A percentile compares a stretch with the other conserved stretches of the same genome.
Conservation (phyloP, 2,888 invertebrate genomes). For the Blastobasis lacticolella region DNA sequence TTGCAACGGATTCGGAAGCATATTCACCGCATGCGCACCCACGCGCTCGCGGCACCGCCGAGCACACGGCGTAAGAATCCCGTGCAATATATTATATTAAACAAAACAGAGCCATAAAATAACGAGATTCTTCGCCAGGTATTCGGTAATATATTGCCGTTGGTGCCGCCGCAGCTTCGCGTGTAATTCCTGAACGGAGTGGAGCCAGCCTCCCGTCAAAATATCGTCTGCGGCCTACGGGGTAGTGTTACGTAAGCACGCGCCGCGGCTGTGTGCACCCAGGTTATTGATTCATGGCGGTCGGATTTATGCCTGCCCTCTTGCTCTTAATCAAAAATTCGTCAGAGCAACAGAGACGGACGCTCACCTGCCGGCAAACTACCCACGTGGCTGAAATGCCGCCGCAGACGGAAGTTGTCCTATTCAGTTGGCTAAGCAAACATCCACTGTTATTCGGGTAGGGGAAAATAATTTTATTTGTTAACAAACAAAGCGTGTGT, state of each 20-base stretch:
- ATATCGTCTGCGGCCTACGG: constrained; percentile 51
- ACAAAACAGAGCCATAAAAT: not conserved
- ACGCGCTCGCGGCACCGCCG: too few relatives aligned
- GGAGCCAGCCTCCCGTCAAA: constrained; percentile 46
- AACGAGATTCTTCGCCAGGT: constrained; percentile 1
- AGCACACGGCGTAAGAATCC: too few relatives aligned
- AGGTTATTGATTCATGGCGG: constrained; percentile 68
- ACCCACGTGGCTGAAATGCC: constrained; percentile 49
- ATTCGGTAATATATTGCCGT: constrained; percentile 1
- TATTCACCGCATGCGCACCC: too few relatives aligned
- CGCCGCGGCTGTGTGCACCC: constrained; percentile 49
- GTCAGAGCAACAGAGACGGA: constrained; percentile 51
- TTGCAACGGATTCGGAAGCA: too few relatives aligned
- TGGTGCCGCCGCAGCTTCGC: not conserved
- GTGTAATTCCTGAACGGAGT: too few relatives aligned
- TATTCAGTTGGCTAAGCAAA: constrained; percentile 34
- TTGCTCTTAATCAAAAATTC: constrained; percentile 61
- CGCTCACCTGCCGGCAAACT: constrained; percentile 45
- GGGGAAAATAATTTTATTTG: constrained; percentile 1
- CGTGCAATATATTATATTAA: not conserved
- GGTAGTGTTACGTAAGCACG: constrained; percentile 47
- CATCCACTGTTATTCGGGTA: constrained; percentile 33
- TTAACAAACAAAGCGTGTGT: not conserved
- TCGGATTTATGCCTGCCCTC: constrained; percentile 63
- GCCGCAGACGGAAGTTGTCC: constrained; percentile 37